Conservation (phyloP, 1,140 invertebrate species). For the Drosophila oshimai region DNA sequence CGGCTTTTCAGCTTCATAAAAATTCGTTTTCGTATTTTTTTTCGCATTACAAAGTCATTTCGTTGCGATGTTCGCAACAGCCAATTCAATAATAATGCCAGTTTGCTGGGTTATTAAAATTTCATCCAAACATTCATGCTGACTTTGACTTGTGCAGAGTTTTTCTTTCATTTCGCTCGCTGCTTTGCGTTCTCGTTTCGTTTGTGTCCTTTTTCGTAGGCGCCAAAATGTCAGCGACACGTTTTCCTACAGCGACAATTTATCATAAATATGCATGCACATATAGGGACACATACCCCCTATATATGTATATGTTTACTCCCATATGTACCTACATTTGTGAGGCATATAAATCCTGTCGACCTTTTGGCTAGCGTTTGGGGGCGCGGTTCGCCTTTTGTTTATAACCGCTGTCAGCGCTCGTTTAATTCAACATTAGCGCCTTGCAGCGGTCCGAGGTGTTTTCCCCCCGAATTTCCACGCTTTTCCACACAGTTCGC, state of each 20-base stretch:
- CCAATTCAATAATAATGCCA: conserved; percentile 72
- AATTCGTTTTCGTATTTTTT: conserved; percentile 11
- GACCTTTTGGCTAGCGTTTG: conserved; percentile 33
- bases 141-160: conserved; percentile 45
- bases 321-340: conserved; percentile 4
- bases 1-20: conserved; percentile 59
- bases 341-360: conserved; percentile 59
- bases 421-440: conserved; percentile 79
- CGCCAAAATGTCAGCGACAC: conserved; percentile 76
- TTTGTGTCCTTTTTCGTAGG: conserved; percentile 49
- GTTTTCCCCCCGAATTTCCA: background rate
- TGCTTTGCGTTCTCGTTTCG: conserved; percentile 2
- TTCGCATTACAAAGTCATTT: conserved; percentile 59
- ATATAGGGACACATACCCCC: background rate
- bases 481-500: conserved; percentile 4
- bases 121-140: conserved; percentile 63
- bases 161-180: conserved; percentile 3
- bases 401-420: conserved; percentile 74
- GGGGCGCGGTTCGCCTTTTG: conserved; percentile 47
- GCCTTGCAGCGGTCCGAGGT: conserved; percentile 68
- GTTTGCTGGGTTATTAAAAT: conserved; percentile 73
- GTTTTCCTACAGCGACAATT: conserved; percentile 63
- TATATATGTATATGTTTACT: background rate
- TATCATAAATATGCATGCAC: conserved; percentile 73
- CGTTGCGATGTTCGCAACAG: conserved; percentile 29